Conservation (phyloP, 2,888 invertebrate species). For the Ischnus inquisitorius region DNA sequence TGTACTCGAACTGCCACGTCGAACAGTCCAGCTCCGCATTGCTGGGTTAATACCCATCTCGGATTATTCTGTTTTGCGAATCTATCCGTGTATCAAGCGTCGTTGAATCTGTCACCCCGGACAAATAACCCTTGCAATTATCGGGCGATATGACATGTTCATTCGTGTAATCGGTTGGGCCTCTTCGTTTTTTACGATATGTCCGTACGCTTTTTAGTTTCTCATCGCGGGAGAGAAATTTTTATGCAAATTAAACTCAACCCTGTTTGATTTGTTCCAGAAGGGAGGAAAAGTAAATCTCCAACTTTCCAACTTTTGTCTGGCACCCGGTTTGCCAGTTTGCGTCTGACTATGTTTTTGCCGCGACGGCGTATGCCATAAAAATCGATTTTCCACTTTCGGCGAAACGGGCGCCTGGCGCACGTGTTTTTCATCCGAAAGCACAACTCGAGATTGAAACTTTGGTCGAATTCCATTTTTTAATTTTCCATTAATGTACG, state of each 20-base stretch:
- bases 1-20: slow-evolving; percentile 18
- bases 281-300: no score
- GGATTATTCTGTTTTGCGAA: slow-evolving; percentile 12
- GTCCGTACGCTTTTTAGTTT: slow-evolving; percentile 13
- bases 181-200: background rate
- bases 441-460: background rate
- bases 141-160: slow-evolving; percentile 8
- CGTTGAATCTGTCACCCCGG: slow-evolving; percentile 9
- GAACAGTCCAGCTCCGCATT: slow-evolving; percentile 1
- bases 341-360: no score
- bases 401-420: no score
- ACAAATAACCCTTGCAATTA: slow-evolving; percentile 29
- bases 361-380: no score
- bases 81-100: background rate
- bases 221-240: no score
- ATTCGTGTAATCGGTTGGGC: background rate
- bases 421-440: no score
- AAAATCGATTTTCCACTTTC: no score
- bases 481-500: slow-evolving; percentile 3
- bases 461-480: background rate
- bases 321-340: no score
- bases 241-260: no score
- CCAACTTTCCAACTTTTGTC: no score
- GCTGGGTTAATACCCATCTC: background rate
- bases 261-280: no score